phyloP scores from a whole-genome alignment of 1,140 invertebrate species.

The Steinernema feltiae region DNA sequence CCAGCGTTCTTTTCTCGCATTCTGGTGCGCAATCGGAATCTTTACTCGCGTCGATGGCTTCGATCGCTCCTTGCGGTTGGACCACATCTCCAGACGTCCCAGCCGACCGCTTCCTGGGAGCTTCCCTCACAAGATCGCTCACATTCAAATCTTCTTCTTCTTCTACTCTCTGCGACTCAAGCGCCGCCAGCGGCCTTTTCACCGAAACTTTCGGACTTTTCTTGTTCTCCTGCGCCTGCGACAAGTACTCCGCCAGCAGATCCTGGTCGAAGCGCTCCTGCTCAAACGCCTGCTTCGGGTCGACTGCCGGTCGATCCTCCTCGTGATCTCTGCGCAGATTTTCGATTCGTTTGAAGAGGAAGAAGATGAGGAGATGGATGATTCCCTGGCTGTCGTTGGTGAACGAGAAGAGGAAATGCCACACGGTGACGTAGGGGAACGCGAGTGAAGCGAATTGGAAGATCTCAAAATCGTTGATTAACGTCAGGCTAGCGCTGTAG shows the following conservation, averaged over 20 bases:
- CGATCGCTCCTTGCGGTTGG: too few species aligned
- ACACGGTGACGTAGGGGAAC: neutral
- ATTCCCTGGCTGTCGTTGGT: conserved; percentile 13
- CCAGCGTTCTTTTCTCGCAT: too few species aligned
- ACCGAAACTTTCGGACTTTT: too few species aligned
- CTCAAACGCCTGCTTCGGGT: neutral
- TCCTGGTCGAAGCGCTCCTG: neutral
- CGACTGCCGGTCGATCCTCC: neutral
- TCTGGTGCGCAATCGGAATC: too few species aligned
- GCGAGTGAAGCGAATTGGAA: conserved; percentile 3
- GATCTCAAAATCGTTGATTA: neutral
- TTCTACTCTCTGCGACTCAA: too few species aligned
- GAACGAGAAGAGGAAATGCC: neutral
- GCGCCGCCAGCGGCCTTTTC: too few species aligned
- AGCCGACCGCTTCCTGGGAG: too few species aligned
- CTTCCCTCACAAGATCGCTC: too few species aligned
- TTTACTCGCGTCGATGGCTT: too few species aligned
- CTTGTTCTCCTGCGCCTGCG: too few species aligned
- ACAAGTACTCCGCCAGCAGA: neutral
- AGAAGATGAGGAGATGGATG: conserved; percentile 1
- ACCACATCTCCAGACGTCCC: too few species aligned
- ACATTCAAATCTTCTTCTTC: too few species aligned
- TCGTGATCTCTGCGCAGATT: neutral
- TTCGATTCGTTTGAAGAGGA: neutral
- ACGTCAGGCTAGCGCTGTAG: neutral